Conservation (phyloP, 92 coral and sea anemone species). For the Nematostella vectensis region DNA sequence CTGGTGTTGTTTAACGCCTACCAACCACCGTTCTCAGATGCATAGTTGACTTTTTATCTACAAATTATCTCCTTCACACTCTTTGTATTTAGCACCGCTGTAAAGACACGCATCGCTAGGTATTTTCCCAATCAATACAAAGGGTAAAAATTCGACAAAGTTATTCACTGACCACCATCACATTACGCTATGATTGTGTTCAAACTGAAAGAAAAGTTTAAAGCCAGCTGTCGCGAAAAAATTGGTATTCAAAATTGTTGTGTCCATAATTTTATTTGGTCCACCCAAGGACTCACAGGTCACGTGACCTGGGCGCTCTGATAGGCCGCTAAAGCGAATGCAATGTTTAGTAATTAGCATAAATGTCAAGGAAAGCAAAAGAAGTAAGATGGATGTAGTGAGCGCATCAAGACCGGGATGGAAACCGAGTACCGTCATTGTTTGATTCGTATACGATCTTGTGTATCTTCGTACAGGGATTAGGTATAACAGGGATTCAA, state of each 20-base stretch:
- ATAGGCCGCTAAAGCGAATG: slow-evolving; percentile 76
- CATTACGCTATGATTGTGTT: no score
- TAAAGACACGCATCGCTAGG: no score
- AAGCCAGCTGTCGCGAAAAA: slow-evolving; percentile 9
- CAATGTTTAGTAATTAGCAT: slow-evolving; percentile 84
- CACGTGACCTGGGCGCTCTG: slow-evolving; percentile 84
- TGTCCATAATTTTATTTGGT: slow-evolving; percentile 18
- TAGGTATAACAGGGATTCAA: no score
- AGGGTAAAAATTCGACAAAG: no score
- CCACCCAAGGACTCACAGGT: slow-evolving; percentile 62
- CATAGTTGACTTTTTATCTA: slow-evolving; percentile 18
- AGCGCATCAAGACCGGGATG: slow-evolving; percentile 61
- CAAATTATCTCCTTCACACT: slow-evolving; percentile 23
- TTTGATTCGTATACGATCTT: background rate
- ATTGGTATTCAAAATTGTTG: slow-evolving; percentile 16
- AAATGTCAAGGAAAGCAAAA: slow-evolving; percentile 89
- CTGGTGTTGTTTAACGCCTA: background rate
- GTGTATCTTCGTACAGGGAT: no score
- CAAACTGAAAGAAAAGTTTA: no score
- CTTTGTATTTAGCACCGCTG: background rate
- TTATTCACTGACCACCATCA: no score
- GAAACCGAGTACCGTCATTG: slow-evolving; percentile 15
- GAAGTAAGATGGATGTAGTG: slow-evolving; percentile 59
- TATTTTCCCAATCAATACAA: no score
- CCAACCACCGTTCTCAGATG: background rate